phyloP scores from a whole-genome alignment of 1,140 invertebrate species.

The Hyles vespertilio region DNA sequence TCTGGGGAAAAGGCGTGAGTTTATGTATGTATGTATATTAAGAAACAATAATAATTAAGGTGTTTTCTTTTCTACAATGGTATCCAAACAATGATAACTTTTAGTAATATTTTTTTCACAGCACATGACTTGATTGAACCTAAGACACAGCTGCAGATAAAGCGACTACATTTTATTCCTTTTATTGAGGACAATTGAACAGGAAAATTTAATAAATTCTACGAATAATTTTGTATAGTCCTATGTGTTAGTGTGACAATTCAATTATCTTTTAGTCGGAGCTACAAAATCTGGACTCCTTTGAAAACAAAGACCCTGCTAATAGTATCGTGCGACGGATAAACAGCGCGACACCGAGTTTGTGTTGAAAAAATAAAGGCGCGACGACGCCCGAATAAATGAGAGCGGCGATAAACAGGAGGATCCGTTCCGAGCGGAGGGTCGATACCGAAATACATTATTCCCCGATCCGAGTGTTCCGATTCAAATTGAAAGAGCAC shows the following conservation, averaged over 20 bases:
- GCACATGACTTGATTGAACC: no score
- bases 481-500: slow-evolving; percentile 76
- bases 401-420: slow-evolving; percentile 73
- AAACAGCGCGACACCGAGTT: slow-evolving; percentile 63
- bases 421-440: slow-evolving; percentile 67
- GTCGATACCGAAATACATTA: slow-evolving; percentile 76
- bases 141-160: no score
- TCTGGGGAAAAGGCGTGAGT: no score
- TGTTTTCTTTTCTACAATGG: no score
- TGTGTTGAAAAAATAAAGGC: slow-evolving; percentile 72
- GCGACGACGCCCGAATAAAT: slow-evolving; percentile 73
- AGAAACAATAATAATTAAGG: no score
- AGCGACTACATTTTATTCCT: no score
- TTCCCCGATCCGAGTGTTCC: slow-evolving; percentile 74
- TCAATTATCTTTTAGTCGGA: slow-evolving; percentile 57
- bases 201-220: not conserved
- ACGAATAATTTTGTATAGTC: slow-evolving; percentile 7
- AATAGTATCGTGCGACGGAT: slow-evolving; percentile 59
- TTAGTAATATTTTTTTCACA: no score
- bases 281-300: slow-evolving; percentile 54
- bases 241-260: slow-evolving; percentile 49
- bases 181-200: no score
- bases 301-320: slow-evolving; percentile 64
- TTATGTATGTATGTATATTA: no score
- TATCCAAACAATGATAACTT: no score